These are phyloP conservation scores for Leptinotarsa texana DNA, from an alignment of 1,140 invertebrate species.

Conservation along the genomic window DNA sequence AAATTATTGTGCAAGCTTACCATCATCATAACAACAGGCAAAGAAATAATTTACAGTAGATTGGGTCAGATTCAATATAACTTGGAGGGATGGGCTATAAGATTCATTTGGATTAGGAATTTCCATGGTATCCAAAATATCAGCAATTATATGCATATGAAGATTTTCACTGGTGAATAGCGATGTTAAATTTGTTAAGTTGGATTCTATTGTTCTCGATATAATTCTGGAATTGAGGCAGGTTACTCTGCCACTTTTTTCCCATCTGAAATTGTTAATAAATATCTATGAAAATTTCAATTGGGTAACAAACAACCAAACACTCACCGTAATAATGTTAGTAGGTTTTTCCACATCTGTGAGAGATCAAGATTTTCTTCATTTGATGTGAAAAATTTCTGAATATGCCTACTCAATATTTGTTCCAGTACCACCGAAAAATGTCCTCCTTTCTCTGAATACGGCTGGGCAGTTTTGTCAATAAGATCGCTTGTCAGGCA, in stretches of 20 bases:
- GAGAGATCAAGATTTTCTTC: constrained; percentile 41
- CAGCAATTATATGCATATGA: constrained; percentile 57
- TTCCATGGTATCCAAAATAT: constrained; percentile 56
- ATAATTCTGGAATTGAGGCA: constrained; percentile 57
- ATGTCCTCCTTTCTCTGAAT: constrained; percentile 58
- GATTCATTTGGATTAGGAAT: constrained; percentile 49
- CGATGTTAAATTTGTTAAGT: constrained; percentile 57
- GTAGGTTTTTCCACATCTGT: constrained; percentile 59
- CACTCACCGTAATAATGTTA: constrained; percentile 56
- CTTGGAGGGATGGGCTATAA: constrained; percentile 55
- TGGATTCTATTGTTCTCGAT: constrained; percentile 57
- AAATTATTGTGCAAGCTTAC: constrained; percentile 54
- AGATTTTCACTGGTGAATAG: constrained; percentile 53
- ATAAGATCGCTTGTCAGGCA: constrained; percentile 56
- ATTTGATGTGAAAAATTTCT: constrained; percentile 41
- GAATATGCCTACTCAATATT: constrained; percentile 45
- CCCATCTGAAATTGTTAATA: constrained; percentile 55
- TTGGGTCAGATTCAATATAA: constrained; percentile 66
- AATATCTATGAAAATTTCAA: not conserved
- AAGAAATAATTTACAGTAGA: constrained; percentile 78
- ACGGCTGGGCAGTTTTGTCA: constrained; percentile 45
- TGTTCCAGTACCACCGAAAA: constrained; percentile 61
- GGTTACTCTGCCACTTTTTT: constrained; percentile 55
- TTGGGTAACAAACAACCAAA: not conserved
- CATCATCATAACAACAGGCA: constrained; percentile 68